phyloP scores from a whole-genome alignment of 1,140 invertebrate species.

The Papilio polytes region DNA sequence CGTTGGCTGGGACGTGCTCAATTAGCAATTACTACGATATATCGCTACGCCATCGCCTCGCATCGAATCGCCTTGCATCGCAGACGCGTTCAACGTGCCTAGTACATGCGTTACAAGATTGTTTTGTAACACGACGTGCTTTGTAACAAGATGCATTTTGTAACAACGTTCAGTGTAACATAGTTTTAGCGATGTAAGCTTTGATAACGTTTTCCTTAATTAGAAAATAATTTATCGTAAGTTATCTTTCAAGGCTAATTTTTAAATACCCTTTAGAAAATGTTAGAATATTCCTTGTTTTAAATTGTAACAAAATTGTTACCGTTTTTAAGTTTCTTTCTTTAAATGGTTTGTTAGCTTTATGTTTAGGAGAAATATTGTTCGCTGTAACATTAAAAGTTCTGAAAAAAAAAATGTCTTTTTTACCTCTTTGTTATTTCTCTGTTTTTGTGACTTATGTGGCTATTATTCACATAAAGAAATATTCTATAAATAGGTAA shows the following conservation, averaged over 20 bases:
- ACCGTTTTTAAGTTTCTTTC: not conserved
- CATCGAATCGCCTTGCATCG: slow-evolving; percentile 17
- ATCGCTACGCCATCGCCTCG: slow-evolving; percentile 24
- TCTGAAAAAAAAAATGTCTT: not conserved
- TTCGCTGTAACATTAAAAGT: not conserved
- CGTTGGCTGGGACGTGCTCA: not conserved
- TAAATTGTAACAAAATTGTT: not conserved
- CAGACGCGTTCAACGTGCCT: not conserved
- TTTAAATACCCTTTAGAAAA: not conserved
- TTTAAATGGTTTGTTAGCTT: not conserved
- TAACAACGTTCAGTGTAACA: not conserved
- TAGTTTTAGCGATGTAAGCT: not conserved
- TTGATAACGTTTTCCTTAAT: slow-evolving; percentile 8
- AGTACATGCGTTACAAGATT: slow-evolving; percentile 13
- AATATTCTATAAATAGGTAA: too few relatives aligned
- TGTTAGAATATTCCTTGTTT: not conserved
- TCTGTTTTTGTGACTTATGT: too few relatives aligned
- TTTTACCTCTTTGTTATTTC: too few relatives aligned
- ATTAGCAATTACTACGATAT: slow-evolving; percentile 9
- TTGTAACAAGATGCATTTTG: not conserved
- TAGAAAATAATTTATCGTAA: not conserved
- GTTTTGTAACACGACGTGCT: slow-evolving; percentile 3
- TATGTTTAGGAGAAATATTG: not conserved
- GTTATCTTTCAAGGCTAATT: not conserved
- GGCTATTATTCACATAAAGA: too few relatives aligned